These are phyloP conservation scores for Fistularia commersonii DNA, from an alignment of 2,797 vertebrate genomes.

Conservation along the genomic window DNA sequence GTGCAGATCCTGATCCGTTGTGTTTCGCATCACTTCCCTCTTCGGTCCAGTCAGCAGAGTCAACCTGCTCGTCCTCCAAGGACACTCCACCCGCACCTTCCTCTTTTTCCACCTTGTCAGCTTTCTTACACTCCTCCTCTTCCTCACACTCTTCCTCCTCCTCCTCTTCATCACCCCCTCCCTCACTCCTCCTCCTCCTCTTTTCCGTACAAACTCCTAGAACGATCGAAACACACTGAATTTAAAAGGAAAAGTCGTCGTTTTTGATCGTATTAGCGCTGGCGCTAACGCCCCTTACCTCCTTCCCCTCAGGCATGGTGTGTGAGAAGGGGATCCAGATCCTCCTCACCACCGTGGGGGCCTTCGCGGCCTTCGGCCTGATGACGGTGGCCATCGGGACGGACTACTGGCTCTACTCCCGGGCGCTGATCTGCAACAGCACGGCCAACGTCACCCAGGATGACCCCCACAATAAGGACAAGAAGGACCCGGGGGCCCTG, in stretches of 20 bases:
- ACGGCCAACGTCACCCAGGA: constrained; percentile 84
- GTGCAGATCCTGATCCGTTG: constrained; percentile 54
- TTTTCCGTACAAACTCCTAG: not conserved
- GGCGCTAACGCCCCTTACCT: constrained; percentile 6
- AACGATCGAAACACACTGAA: too few relatives aligned
- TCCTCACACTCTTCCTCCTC: constrained; percentile 17
- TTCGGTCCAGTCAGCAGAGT: constrained; percentile 71
- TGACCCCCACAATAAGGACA: constrained; percentile 83
- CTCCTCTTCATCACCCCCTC: not conserved
- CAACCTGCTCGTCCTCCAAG: constrained; percentile 65
- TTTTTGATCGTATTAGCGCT: too few relatives aligned
- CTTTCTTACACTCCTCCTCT: constrained; percentile 17
- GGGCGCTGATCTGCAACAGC: constrained; percentile 91
- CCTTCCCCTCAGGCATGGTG: constrained; percentile 76
- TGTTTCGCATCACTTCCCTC: constrained; percentile 69
- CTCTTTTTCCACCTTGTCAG: not conserved
- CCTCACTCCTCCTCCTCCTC: not conserved
- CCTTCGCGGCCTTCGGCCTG: constrained; percentile 92
- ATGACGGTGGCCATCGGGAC: constrained; percentile 96
- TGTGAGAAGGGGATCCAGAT: constrained; percentile 95
- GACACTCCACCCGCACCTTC: constrained; percentile 25
- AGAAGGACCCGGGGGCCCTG: constrained; percentile 89
- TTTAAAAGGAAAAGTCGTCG: too few relatives aligned
- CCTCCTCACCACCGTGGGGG: constrained; percentile 90
- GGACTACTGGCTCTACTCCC: constrained; percentile 94